These are phyloP conservation scores for Thecophora atra DNA, from an alignment of 2,888 invertebrate genomes.

Conservation along the genomic window DNA sequence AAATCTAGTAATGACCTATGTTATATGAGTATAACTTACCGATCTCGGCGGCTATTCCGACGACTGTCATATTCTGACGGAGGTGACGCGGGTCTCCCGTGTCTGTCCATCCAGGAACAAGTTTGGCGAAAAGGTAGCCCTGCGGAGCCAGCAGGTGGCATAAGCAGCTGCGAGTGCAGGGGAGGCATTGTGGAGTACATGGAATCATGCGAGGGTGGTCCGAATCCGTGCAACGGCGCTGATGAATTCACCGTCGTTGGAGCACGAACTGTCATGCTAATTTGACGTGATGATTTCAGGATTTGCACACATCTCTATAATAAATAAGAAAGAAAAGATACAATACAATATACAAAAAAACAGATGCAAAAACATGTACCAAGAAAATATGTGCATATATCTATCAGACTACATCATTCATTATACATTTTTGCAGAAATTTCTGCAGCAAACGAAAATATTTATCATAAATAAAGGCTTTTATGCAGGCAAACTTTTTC, in stretches of 20 bases:
- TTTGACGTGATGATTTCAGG: constrained; percentile 86
- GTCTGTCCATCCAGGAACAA: constrained; percentile 94
- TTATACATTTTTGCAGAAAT: no score
- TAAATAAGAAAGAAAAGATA: constrained; percentile 43
- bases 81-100: constrained; percentile 89
- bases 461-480: no score
- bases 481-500: no score
- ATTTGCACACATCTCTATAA: constrained; percentile 74
- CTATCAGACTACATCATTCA: no score
- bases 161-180: constrained; percentile 57
- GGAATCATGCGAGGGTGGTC: constrained; percentile 65
- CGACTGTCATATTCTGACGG: constrained; percentile 71
- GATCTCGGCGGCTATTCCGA: constrained; percentile 63
- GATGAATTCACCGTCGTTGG: constrained; percentile 74
- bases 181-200: constrained; percentile 65
- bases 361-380: no score
- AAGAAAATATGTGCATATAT: no score
- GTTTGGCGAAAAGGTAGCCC: constrained; percentile 73
- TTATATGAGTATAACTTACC: constrained; percentile 49
- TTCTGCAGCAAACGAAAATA: no score
- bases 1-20: no score
- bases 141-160: constrained; percentile 53
- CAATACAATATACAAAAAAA: no score
- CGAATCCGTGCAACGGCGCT: constrained; percentile 71
- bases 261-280: constrained; percentile 88